Percentiles rank a stretch among this genome's conserved stretches.
Evolutionary conservation across 1,140 invertebrate genomes (phyloP).

Genomic region (Reticulitermes speratus): DNA sequence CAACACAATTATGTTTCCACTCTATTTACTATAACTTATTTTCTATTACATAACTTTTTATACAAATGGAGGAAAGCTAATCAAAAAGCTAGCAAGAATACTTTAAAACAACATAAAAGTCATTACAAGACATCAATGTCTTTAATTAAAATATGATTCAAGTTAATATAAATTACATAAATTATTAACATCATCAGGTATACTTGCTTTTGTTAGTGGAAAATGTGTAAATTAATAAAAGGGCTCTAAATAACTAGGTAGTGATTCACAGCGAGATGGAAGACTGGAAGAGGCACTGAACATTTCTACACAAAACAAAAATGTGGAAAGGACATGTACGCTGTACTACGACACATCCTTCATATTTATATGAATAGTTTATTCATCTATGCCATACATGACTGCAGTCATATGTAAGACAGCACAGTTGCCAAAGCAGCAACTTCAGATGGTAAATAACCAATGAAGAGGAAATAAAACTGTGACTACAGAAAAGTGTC

Average conservation of each 20-base stretch:
- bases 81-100: not conserved
- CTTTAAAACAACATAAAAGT: not conserved
- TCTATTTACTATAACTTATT: not conserved
- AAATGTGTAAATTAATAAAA: not conserved
- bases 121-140: too few relatives aligned
- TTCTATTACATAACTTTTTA: not conserved
- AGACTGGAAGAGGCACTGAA: not conserved
- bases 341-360: too few relatives aligned
- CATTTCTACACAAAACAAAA: not conserved
- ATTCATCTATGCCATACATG: too few relatives aligned
- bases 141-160: not conserved
- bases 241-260: not conserved
- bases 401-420: too few relatives aligned
- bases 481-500: too few relatives aligned
- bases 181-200: not conserved
- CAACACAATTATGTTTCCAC: not conserved
- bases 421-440: too few relatives aligned
- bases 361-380: too few relatives aligned
- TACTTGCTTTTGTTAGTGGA: not conserved
- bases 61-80: not conserved
- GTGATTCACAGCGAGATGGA: not conserved
- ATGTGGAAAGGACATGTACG: too few relatives aligned
- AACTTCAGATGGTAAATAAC: too few relatives aligned
- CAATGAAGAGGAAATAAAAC: too few relatives aligned
- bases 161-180: not conserved